Percentiles rank a stretch among this genome's conserved stretches.
Evolutionary conservation across 2,888 invertebrate genomes (phyloP).

Genomic region (Parnassius orleans): DNA sequence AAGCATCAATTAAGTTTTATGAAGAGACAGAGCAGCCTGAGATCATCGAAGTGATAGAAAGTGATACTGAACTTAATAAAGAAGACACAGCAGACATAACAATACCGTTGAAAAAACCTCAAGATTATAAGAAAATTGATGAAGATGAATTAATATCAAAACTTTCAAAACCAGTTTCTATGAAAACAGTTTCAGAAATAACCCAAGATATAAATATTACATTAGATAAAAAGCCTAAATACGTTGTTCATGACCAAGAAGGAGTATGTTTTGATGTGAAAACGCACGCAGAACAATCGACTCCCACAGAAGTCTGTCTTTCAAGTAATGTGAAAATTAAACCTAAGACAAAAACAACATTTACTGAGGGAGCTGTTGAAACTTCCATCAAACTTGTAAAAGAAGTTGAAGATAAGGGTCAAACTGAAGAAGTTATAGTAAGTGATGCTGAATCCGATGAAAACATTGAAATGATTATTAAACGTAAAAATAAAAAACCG

Average conservation of each 20-base stretch:
- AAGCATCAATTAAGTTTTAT: constrained; percentile 85
- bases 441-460: constrained; percentile 83
- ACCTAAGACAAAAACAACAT: constrained; percentile 81
- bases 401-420: constrained; percentile 83
- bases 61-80: constrained; percentile 65
- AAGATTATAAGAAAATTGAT: constrained; percentile 45
- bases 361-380: constrained; percentile 85
- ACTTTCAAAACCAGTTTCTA: constrained; percentile 55
- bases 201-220: constrained; percentile 84
- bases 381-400: constrained; percentile 83
- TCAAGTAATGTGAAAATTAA: constrained; percentile 86
- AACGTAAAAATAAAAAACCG: constrained; percentile 74
- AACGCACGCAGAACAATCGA: constrained; percentile 70
- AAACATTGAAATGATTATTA: constrained; percentile 74
- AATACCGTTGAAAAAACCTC: constrained; percentile 61
- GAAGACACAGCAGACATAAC: constrained; percentile 60
- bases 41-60: constrained; percentile 70
- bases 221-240: constrained; percentile 85
- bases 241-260: constrained; percentile 85
- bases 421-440: constrained; percentile 84
- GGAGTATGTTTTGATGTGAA: constrained; percentile 72
- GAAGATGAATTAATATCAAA: constrained; percentile 66
- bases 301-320: constrained; percentile 86
- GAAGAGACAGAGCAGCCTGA: constrained; percentile 69
- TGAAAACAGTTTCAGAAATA: constrained; percentile 69